These are phyloP conservation scores for Oenanthe melanoleuca DNA, from an alignment of 2,113 vertebrate species.

Conservation along the genomic window DNA sequence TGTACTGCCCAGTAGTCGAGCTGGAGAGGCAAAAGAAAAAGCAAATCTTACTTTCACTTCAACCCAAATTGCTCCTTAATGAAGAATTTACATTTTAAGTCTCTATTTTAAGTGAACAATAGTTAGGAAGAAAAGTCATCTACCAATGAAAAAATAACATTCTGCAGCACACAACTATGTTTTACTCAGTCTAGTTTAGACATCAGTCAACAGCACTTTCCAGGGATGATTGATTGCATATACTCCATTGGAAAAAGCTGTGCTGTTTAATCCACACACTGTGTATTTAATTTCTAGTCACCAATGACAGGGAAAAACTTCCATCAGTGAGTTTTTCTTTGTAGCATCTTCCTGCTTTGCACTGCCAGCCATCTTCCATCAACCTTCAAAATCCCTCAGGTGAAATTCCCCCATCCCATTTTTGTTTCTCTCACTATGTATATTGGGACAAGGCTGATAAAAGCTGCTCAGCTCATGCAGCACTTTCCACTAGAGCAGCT, in stretches of 20 bases:
- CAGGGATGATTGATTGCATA: not conserved
- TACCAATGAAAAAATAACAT: not conserved
- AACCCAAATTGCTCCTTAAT: not conserved
- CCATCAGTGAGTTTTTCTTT: not conserved
- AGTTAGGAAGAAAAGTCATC: not conserved
- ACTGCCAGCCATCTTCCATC: not conserved
- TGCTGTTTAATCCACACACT: not conserved
- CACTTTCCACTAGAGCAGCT: not conserved
- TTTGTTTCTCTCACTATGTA: not conserved
- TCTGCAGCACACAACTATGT: not conserved
- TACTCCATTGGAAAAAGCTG: not conserved
- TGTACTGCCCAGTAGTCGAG: not conserved
- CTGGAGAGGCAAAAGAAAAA: rapidly evolving
- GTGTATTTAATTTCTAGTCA: not conserved
- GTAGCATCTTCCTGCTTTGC: not conserved
- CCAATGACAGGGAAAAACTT: not conserved
- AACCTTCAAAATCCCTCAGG: not conserved
- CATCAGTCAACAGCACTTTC: not conserved
- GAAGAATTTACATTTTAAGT: not conserved
- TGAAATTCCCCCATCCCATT: not conserved
- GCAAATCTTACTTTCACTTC: not conserved
- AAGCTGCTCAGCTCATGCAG: not conserved
- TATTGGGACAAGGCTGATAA: not conserved
- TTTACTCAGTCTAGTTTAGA: not conserved
- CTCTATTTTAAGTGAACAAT: not conserved